Conservation (phyloP, 2,888 invertebrate genomes). For the Scrobipalpa costella region DNA sequence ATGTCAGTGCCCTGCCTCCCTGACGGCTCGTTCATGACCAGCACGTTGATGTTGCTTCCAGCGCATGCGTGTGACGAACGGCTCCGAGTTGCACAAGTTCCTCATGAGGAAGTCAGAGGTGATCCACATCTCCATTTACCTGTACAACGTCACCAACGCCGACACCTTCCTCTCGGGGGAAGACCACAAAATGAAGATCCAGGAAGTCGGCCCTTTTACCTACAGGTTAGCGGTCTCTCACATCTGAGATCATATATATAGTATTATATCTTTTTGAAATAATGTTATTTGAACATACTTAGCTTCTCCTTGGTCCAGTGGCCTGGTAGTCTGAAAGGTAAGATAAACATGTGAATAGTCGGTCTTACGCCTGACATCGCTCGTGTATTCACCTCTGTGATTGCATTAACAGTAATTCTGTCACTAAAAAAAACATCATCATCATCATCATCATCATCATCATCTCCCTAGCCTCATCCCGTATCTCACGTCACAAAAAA, state of each 20-base stretch:
- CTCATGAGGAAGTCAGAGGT: constrained; percentile 85
- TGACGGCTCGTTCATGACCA: background rate
- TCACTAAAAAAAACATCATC: no score
- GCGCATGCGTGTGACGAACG: constrained; percentile 69
- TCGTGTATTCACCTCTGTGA: no score
- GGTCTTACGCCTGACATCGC: no score
- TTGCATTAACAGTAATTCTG: no score
- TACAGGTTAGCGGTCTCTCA: constrained; percentile 83
- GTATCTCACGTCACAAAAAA: no score
- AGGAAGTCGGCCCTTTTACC: constrained; percentile 90
- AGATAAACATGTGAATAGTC: constrained; percentile 3
- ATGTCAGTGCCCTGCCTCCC: no score
- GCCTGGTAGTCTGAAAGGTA: background rate
- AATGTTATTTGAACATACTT: no score
- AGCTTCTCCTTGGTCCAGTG: background rate
- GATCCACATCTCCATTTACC: constrained; percentile 83
- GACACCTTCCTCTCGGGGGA: constrained; percentile 84
- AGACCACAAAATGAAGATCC: constrained; percentile 83
- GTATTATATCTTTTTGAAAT: no score
- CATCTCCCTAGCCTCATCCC: no score
- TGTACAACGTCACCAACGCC: constrained; percentile 91
- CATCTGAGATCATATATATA: background rate
- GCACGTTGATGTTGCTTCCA: constrained; percentile 28
- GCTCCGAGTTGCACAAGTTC: constrained; percentile 81
- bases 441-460: no score